Conservation (phyloP, 2,888 invertebrate species). For the Melieria crassipennis region DNA sequence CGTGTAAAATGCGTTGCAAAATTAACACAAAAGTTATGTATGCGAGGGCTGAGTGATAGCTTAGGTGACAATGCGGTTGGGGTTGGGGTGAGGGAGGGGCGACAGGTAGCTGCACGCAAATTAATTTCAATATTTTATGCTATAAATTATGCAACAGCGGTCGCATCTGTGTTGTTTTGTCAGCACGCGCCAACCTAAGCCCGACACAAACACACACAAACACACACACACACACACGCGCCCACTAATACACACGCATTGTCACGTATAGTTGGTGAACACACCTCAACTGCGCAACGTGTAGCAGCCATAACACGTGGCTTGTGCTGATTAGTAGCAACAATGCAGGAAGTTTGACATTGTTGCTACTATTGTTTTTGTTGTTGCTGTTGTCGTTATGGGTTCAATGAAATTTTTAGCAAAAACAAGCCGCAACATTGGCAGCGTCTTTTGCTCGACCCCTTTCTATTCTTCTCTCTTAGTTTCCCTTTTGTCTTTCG, state of each 20-base stretch:
- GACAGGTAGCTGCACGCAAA: not conserved
- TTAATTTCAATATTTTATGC: constrained; percentile 9
- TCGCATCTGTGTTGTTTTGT: not conserved
- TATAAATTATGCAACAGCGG: constrained; percentile 9
- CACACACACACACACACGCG: not conserved
- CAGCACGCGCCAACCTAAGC: too few species aligned
- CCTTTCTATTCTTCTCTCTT: too few species aligned
- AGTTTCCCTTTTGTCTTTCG: too few species aligned
- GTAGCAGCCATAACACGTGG: not conserved
- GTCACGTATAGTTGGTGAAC: not conserved
- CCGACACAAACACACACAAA: not conserved
- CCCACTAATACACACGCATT: not conserved
- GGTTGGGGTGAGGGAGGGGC: too few species aligned
- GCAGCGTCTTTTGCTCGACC: too few species aligned
- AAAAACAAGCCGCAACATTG: too few species aligned
- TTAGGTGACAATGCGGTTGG: too few species aligned
- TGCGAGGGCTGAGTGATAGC: not conserved
- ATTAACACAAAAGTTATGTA: not conserved
- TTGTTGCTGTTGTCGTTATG: too few species aligned
- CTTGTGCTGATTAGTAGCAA: not conserved
- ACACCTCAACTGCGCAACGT: too few species aligned
- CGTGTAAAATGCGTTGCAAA: not conserved
- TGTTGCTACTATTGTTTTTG: too few species aligned
- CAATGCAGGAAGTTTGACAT: too few species aligned
- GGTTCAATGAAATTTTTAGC: too few species aligned